Evolutionary conservation across 1,140 invertebrate genomes (phyloP).

Genomic region (Hylyphantes graminicola): DNA sequence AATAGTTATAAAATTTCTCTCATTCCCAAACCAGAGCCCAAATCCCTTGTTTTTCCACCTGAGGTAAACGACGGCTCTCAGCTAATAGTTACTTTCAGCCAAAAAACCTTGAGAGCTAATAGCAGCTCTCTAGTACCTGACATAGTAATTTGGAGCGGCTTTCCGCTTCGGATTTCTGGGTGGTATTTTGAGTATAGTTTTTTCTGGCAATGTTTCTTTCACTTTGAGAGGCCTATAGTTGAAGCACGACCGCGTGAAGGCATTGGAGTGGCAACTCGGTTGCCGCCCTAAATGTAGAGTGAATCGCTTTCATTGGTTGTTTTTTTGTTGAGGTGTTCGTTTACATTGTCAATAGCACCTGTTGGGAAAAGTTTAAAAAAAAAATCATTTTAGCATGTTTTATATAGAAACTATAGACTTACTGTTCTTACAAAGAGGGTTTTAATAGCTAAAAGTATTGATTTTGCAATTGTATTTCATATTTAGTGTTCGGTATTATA

Average conservation of each 20-base stretch:
- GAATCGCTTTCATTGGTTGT: slow-evolving; percentile 32
- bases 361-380: background rate
- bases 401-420: too few relatives aligned
- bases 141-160: slow-evolving; percentile 46
- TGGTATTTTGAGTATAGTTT: slow-evolving; percentile 29
- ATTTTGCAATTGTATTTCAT: too few relatives aligned
- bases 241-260: slow-evolving; percentile 15
- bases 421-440: too few relatives aligned
- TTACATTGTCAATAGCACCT: slow-evolving; percentile 16
- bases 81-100: slow-evolving; percentile 30
- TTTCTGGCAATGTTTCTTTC: slow-evolving; percentile 15
- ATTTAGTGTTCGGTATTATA: too few relatives aligned
- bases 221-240: slow-evolving; percentile 1
- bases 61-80: slow-evolving; percentile 36
- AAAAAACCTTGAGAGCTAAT: slow-evolving; percentile 37
- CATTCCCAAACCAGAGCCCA: too few relatives aligned
- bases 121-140: slow-evolving; percentile 25
- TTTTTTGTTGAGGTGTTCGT: slow-evolving; percentile 12
- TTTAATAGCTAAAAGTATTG: too few relatives aligned
- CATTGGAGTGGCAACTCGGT: slow-evolving; percentile 18
- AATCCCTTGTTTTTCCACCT: background rate
- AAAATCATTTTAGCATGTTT: too few relatives aligned
- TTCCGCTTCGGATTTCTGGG: slow-evolving; percentile 49
- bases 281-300: background rate
- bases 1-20: too few relatives aligned